These are phyloP conservation scores for Rotaria socialis DNA, from an alignment of 2,888 invertebrate species.

Conservation along the genomic window DNA sequence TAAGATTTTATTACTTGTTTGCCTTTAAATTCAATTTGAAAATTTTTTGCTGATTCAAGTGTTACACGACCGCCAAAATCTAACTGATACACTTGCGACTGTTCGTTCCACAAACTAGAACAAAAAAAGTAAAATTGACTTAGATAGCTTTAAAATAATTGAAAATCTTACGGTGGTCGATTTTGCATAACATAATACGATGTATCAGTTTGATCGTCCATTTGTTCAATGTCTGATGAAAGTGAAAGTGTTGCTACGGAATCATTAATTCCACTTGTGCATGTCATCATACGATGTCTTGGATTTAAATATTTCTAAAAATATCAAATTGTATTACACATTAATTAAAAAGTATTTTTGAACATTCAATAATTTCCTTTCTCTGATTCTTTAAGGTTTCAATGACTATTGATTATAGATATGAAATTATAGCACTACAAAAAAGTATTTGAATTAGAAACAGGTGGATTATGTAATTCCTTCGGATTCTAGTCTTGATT, in stretches of 20 bases:
- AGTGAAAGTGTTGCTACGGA: background rate
- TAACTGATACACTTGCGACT: slow-evolving; percentile 94
- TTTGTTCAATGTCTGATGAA: background rate
- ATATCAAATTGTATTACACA: too few species aligned
- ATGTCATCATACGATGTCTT: slow-evolving; percentile 36
- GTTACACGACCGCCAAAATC: slow-evolving; percentile 98
- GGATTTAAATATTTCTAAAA: background rate
- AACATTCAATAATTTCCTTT: too few species aligned
- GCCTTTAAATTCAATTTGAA: slow-evolving; percentile 92
- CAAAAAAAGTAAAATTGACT: background rate
- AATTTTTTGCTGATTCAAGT: slow-evolving; percentile 98
- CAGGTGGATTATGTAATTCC: too few species aligned
- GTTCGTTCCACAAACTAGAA: slow-evolving; percentile 84
- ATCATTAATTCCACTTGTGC: background rate
- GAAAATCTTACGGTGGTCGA: slow-evolving; percentile 69
- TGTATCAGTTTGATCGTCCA: slow-evolving; percentile 51
- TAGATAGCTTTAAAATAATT: too few species aligned
- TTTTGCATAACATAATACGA: slow-evolving; percentile 91
- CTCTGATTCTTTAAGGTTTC: too few species aligned
- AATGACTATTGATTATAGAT: too few species aligned
- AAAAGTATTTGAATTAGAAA: too few species aligned
- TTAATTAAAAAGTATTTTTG: too few species aligned
- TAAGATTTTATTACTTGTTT: slow-evolving; percentile 72
- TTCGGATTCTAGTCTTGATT: too few species aligned
- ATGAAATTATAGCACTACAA: too few species aligned